Conservation (phyloP, 2,888 invertebrate genomes). For the Apodemia hepburni region DNA sequence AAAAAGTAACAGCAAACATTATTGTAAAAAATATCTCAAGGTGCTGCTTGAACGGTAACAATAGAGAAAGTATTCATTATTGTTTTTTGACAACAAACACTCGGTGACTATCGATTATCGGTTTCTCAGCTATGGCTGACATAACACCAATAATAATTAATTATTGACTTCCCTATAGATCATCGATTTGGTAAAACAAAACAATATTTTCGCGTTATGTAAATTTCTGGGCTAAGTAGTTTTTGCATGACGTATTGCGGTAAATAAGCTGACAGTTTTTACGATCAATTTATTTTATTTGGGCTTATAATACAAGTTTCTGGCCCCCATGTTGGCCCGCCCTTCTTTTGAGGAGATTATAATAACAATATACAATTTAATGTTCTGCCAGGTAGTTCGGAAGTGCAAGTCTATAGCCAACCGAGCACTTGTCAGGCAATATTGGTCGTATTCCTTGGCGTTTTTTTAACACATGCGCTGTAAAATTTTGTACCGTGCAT, state of each 20-base stretch:
- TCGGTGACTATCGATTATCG: slow-evolving; percentile 9
- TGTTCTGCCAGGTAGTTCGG: too few species aligned
- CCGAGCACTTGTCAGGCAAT: too few species aligned
- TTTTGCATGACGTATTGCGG: not conserved
- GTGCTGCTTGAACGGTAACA: slow-evolving; percentile 1
- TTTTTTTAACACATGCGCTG: too few species aligned
- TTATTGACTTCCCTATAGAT: not conserved
- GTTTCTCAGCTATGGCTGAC: slow-evolving; percentile 5
- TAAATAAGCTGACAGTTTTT: not conserved
- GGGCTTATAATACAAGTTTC: too few species aligned
- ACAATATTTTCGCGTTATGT: slow-evolving; percentile 5
- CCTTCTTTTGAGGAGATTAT: too few species aligned
- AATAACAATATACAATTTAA: too few species aligned
- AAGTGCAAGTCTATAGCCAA: too few species aligned
- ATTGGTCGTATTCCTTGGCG: too few species aligned
- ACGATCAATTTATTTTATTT: not conserved
- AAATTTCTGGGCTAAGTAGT: not conserved
- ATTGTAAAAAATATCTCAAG: not conserved
- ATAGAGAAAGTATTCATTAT: slow-evolving; percentile 7
- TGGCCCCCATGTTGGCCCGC: too few species aligned
- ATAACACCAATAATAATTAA: not conserved
- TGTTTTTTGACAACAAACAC: slow-evolving; percentile 13
- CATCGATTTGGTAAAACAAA: not conserved
- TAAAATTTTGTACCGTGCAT: too few species aligned
- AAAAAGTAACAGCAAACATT: too few species aligned